Percentiles rank a stretch among this genome's conserved stretches.
Conservation (phyloP, 92 coral and sea anemone species). For the Epizoanthus rinbou region DNA sequence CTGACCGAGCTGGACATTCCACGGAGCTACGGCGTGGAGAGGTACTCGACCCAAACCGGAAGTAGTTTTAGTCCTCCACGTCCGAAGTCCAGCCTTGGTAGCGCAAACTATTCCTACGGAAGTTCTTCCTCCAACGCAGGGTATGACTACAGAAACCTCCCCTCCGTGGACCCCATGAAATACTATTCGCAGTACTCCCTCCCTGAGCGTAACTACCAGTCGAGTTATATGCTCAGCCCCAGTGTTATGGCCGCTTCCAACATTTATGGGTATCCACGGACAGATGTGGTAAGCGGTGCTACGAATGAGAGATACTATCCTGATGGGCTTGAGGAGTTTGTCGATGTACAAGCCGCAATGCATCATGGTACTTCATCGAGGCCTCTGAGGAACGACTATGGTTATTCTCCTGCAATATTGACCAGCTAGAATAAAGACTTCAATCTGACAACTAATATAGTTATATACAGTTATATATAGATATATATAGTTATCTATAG, state of each 20-base stretch:
- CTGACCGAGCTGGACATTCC: slow-evolving; percentile 78
- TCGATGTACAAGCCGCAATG: slow-evolving; percentile 92
- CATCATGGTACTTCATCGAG: slow-evolving; percentile 84
- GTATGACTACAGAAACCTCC: slow-evolving; percentile 78
- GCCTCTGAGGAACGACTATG: slow-evolving; percentile 74
- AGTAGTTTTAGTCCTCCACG: slow-evolving; percentile 70
- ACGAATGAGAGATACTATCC: slow-evolving; percentile 82
- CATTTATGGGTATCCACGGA: slow-evolving; percentile 72
- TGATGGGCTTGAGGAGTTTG: slow-evolving; percentile 90
- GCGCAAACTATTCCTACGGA: slow-evolving; percentile 61
- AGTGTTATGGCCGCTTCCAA: slow-evolving; percentile 73
- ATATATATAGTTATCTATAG: no score
- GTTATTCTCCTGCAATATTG: slow-evolving; percentile 77
- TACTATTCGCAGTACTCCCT: slow-evolving; percentile 90
- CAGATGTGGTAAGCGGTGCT: slow-evolving; percentile 70
- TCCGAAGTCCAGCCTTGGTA: slow-evolving; percentile 67
- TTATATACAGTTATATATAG: no score
- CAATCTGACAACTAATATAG: no score
- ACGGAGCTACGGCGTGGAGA: slow-evolving; percentile 75
- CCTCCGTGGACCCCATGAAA: slow-evolving; percentile 83
- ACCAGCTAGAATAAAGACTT: slow-evolving; percentile 57
- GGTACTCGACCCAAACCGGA: slow-evolving; percentile 58
- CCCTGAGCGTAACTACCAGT: slow-evolving; percentile 78
- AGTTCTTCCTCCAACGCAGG: slow-evolving; percentile 59
- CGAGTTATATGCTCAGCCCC: slow-evolving; percentile 81